Base-by-base conservation (phyloP, 2,888 invertebrate genomes). In the Ectemnius lituratus region DNA sequence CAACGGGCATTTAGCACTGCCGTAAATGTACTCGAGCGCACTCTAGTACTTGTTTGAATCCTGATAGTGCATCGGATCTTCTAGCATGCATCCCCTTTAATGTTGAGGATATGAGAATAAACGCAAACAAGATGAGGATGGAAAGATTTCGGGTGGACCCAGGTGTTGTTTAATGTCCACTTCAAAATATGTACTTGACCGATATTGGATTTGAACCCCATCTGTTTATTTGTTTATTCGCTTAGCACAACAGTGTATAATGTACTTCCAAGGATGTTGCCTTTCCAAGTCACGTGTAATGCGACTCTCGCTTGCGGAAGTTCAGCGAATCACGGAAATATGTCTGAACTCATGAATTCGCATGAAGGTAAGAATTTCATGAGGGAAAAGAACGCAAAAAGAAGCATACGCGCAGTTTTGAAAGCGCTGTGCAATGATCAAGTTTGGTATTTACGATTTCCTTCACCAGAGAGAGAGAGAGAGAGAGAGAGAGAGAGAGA, bases 181-280 rank as follows among this genome's bases (percentile, higher is more conserved):
- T 60, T 28, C 59, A 60, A 62, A 46, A 62, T 46, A 62, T 46
- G 62, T 62, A 49, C 62, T 62, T 62, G 62, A 49, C 62, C 62
- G 62, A 62, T 62, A 62, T 62, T 49, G 27, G 60, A 11, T 45
- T 45, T 45, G 14, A 23, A n/a, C 13, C 16, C 27, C 13, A 60
- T 37, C 16, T 60, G 37, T 60, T 60, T 60, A 45, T 46, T 62
- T 62, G 14, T 45, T 47, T 47, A 45, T 45, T 20, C 62, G 18
- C 46, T 62, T 62, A 62, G 49, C 62, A 16, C 8, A 49, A 28
- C 20, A 11, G 61, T 20, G 46, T 16, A 13, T 46, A 37, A 46
- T 16, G 23, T 16, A 16, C 52, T 47, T 6, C 27, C 20, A 49
- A 49, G 37, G 46, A 49, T 49, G 5, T 6, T 28, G 49, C 14